Conservation (phyloP, 2,113 vertebrate species). For the Burhinus bistriatus region DNA sequence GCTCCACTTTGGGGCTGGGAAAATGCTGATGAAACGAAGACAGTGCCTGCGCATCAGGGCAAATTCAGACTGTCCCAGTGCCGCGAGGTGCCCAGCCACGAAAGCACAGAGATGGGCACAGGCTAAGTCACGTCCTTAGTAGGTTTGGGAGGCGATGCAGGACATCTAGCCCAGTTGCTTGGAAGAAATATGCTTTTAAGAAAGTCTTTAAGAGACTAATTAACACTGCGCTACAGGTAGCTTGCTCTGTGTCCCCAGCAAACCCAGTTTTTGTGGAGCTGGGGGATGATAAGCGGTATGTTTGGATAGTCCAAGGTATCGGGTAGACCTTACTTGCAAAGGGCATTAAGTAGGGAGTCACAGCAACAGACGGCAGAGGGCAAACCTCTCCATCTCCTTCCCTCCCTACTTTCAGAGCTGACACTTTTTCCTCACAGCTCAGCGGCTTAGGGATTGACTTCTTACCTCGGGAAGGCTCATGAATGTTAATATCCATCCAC, state of each 20-base stretch:
- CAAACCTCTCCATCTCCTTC: not conserved
- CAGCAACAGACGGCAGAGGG: not conserved
- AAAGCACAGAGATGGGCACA: not conserved
- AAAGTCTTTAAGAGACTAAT: not conserved
- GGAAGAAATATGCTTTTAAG: not conserved
- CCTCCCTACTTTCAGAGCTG: not conserved
- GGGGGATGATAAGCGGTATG: not conserved
- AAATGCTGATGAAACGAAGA: not conserved
- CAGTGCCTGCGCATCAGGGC: not conserved
- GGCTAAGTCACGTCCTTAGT: not conserved
- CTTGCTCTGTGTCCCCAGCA: not conserved
- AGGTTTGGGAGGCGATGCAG: not conserved
- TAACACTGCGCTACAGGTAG: not conserved
- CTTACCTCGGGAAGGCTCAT: not conserved
- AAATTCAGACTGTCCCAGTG: not conserved
- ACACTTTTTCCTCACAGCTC: not conserved
- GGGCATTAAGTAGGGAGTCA: not conserved
- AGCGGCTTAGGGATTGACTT: not conserved
- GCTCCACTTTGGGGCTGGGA: not conserved
- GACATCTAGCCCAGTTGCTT: not conserved
- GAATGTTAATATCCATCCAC: constrained; percentile 5
- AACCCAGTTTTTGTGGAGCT: not conserved
- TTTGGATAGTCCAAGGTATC: not conserved
- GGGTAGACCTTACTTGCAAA: not conserved
- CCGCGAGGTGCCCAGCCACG: accelerated